phyloP scores from a whole-genome alignment of 2,113 vertebrate species.

The Manacus vitellinus region DNA sequence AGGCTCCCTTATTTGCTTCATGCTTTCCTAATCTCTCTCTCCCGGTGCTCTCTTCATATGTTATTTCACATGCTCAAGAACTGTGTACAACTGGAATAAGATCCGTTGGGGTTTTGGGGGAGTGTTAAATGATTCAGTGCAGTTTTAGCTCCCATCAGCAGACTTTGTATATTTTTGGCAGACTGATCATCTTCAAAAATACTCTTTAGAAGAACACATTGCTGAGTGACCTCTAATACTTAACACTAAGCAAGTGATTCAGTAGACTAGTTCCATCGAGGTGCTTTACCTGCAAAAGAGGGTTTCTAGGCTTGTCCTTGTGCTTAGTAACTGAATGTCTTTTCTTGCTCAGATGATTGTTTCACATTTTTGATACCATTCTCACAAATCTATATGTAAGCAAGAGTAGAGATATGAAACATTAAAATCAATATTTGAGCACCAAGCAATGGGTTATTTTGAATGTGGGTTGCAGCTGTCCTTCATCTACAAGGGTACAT shows the following conservation, averaged over 20 bases:
- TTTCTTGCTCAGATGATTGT: neutral
- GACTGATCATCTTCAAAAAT: neutral
- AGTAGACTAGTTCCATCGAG: neutral
- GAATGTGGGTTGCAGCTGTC: neutral
- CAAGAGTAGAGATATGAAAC: neutral
- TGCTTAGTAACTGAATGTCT: neutral
- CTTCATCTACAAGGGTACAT: neutral
- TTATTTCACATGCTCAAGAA: neutral
- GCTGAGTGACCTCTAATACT: neutral
- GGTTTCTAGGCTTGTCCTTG: neutral
- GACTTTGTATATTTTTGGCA: neutral
- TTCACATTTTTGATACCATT: neutral
- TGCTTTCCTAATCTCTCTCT: neutral
- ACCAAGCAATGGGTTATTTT: neutral
- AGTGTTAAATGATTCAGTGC: neutral
- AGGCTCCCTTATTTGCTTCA: neutral
- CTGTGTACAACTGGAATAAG: neutral
- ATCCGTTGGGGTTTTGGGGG: fast-evolving
- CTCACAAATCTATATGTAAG: neutral
- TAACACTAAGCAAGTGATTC: neutral
- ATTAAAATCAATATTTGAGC: conserved; percentile 29
- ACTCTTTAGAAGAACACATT: fast-evolving
- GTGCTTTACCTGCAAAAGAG: neutral
- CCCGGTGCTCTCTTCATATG: neutral
- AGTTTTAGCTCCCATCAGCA: neutral